phyloP scores from a whole-genome alignment of 2,113 vertebrate species.

The Emydura subglobosa region DNA sequence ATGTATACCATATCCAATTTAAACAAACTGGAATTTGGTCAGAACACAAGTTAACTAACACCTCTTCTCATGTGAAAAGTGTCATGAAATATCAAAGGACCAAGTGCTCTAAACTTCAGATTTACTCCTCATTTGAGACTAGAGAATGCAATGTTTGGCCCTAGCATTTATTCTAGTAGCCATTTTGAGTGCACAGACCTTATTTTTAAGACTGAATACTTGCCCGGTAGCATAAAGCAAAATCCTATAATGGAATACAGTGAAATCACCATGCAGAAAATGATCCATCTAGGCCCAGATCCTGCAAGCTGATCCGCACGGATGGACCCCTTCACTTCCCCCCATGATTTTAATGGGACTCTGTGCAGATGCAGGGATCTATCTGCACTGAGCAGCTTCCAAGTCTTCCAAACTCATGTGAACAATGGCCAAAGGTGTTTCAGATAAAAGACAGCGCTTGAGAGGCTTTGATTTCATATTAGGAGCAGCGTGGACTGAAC shows the following conservation, averaged over 20 bases:
- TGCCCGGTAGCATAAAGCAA: conserved; percentile 38
- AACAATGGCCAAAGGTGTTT: not conserved
- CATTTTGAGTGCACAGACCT: conserved; percentile 36
- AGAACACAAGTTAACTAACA: not conserved
- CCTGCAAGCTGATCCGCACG: not conserved
- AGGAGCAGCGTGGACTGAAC: not conserved
- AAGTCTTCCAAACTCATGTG: not conserved
- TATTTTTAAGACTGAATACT: conserved; percentile 49
- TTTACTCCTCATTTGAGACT: conserved; percentile 50
- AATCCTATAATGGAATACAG: conserved; percentile 4
- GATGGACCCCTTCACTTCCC: not conserved
- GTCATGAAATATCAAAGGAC: not conserved
- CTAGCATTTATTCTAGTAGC: conserved; percentile 28
- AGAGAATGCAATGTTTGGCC: not conserved
- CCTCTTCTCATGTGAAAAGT: not conserved
- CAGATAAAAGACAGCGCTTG: not conserved
- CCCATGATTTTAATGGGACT: not conserved
- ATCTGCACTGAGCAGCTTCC: not conserved
- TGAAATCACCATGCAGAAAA: not conserved
- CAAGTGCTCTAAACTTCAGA: not conserved
- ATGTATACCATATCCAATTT: not conserved
- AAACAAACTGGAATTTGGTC: not conserved
- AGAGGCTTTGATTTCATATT: not conserved
- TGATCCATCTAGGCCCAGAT: not conserved
- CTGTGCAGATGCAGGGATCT: not conserved